Evolutionary conservation across 2,888 invertebrate species (phyloP).

Genomic region (Lottia gigantea): DNA sequence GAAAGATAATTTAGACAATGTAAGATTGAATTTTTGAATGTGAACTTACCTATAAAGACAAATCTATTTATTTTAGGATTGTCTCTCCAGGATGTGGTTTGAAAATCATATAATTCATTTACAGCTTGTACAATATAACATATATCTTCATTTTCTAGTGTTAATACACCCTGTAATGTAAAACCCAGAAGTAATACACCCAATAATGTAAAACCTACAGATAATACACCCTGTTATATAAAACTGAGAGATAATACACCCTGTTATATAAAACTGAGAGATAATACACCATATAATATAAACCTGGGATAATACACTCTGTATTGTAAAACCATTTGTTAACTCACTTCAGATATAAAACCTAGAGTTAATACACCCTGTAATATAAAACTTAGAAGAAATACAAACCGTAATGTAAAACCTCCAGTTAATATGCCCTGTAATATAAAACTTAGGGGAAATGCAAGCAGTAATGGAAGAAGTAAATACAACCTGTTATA

Average conservation of each 20-base stretch:
- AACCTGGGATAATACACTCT: not conserved
- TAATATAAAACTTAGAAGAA: constrained; percentile 11
- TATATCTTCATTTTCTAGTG: constrained; percentile 36
- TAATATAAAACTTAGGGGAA: not conserved
- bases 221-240: not conserved
- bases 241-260: too few species aligned
- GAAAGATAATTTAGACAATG: too few species aligned
- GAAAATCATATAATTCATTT: constrained; percentile 62
- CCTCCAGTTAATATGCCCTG: not conserved
- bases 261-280: too few species aligned
- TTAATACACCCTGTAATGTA: constrained; percentile 55
- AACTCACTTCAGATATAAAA: too few species aligned
- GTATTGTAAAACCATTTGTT: constrained; percentile 28
- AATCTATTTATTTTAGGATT: constrained; percentile 44
- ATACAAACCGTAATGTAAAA: not conserved
- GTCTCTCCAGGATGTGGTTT: constrained; percentile 55
- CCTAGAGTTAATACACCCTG: too few species aligned
- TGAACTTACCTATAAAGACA: constrained; percentile 61
- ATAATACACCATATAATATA: not conserved
- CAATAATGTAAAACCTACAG: not conserved
- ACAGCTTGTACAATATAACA: constrained; percentile 63
- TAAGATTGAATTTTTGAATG: too few species aligned
- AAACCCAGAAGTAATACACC: not conserved
- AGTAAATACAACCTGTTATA: constrained; percentile 39
- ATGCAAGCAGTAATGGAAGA: not conserved